A percentile compares a stretch with the other conserved stretches of the same genome.
Conservation (phyloP, 2,797 vertebrate species). For the Enteromius treurensis region DNA sequence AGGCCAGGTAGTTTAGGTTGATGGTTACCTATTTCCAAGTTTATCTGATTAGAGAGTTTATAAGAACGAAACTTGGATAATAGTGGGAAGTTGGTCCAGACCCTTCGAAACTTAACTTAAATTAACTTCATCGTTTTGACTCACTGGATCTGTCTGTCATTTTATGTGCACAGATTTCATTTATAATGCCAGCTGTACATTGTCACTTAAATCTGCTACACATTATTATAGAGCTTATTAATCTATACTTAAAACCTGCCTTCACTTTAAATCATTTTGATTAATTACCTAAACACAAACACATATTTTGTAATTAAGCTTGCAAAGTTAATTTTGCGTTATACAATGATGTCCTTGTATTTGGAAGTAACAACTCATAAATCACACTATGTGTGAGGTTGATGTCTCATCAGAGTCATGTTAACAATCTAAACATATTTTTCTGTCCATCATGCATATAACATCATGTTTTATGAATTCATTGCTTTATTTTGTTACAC, state of each 20-base stretch:
- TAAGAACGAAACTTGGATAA: neutral
- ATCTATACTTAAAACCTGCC: conserved; percentile 32
- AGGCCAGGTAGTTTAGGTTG: neutral
- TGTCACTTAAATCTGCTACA: conserved; percentile 25
- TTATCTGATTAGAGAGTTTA: neutral
- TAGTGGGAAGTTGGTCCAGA: conserved; percentile 16
- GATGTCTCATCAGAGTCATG: neutral
- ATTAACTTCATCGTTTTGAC: neutral
- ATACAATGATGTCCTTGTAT: neutral
- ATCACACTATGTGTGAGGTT: conserved; percentile 14
- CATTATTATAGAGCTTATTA: conserved; percentile 31
- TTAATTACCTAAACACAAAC: conserved; percentile 27
- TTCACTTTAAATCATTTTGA: conserved; percentile 41
- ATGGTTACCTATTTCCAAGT: conserved; percentile 27
- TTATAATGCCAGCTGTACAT: conserved; percentile 19
- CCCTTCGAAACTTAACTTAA: neutral
- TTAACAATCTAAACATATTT: neutral
- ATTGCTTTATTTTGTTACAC: neutral
- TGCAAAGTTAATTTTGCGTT: neutral
- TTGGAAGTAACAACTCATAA: neutral
- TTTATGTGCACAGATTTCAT: conserved; percentile 34
- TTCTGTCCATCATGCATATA: neutral
- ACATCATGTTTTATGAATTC: neutral
- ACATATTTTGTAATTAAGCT: conserved; percentile 7
- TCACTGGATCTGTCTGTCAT: conserved; percentile 25